Conservation (phyloP, 2,888 invertebrate genomes). For the Geotrupes spiniger region DNA sequence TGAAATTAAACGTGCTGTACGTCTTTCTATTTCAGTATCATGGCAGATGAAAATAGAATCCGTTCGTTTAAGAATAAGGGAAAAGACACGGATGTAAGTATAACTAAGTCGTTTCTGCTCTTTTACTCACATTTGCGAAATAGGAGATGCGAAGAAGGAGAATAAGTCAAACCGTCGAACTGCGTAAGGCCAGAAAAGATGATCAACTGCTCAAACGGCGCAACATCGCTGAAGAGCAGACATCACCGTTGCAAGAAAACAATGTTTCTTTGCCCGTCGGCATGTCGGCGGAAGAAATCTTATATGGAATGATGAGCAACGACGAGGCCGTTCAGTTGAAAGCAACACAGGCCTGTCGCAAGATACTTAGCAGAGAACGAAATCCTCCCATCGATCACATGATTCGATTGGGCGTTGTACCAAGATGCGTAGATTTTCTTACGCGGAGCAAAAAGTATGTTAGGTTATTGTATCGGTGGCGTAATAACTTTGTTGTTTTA, state of each 20-base stretch:
- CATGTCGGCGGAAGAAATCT: constrained; percentile 70
- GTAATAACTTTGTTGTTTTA: constrained; percentile 37
- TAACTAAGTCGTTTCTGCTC: constrained; percentile 8
- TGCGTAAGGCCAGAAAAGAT: constrained; percentile 91
- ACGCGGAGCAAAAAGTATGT: constrained; percentile 67
- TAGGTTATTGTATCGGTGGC: constrained; percentile 2
- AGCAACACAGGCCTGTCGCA: constrained; percentile 80
- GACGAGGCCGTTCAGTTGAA: constrained; percentile 63
- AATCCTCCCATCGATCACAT: constrained; percentile 89
- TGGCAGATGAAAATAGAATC: constrained; percentile 67
- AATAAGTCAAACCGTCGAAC: constrained; percentile 83
- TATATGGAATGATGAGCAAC: constrained; percentile 63
- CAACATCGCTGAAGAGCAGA: constrained; percentile 65
- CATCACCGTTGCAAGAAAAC: constrained; percentile 54
- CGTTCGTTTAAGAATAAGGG: constrained; percentile 77
- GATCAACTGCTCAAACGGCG: constrained; percentile 90
- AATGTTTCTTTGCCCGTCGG: constrained; percentile 48
- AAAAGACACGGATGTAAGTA: constrained; percentile 68
- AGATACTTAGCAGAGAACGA: constrained; percentile 82
- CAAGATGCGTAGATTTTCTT: constrained; percentile 76
- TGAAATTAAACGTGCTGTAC: background rate
- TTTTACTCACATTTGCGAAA: background rate
- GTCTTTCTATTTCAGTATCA: constrained; percentile 34
- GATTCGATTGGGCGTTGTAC: constrained; percentile 80
- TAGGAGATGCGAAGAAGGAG: constrained; percentile 88